These are phyloP conservation scores for Eospalax fontanierii DNA, from an alignment of 2,797 vertebrate species.

Conservation along the genomic window DNA sequence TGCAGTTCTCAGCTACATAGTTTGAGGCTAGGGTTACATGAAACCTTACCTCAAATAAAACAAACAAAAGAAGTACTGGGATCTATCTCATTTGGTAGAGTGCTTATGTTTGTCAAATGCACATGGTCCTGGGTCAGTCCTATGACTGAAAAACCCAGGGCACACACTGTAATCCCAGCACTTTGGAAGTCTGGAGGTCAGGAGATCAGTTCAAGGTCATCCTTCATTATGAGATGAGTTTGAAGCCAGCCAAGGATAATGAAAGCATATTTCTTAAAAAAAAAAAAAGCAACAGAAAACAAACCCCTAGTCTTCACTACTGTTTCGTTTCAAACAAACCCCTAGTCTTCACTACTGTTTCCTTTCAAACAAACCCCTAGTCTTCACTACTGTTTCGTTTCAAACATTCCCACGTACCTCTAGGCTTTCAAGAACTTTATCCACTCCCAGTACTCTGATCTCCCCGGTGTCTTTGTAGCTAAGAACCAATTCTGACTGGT, in stretches of 20 bases:
- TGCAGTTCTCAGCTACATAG: too few relatives aligned
- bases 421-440: slow-evolving; percentile 83
- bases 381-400: neutral
- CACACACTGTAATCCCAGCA: neutral
- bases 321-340: neutral
- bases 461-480: slow-evolving; percentile 60
- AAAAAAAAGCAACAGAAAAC: too few relatives aligned
- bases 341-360: neutral
- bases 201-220: too few relatives aligned
- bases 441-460: slow-evolving; percentile 83
- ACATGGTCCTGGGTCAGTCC: neutral
- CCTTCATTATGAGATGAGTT: too few relatives aligned
- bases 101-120: neutral
- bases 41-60: too few relatives aligned
- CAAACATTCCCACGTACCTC: slow-evolving; percentile 80
- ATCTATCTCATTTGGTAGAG: neutral
- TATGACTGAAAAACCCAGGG: neutral
- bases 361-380: neutral
- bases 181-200: neutral
- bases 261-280: neutral
- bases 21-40: too few relatives aligned
- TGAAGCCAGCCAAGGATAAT: neutral
- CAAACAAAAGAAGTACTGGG: neutral
- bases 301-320: neutral
- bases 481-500: slow-evolving; percentile 85